Conservation (phyloP, 2,888 invertebrate species). For the Serrognathus titanus region DNA sequence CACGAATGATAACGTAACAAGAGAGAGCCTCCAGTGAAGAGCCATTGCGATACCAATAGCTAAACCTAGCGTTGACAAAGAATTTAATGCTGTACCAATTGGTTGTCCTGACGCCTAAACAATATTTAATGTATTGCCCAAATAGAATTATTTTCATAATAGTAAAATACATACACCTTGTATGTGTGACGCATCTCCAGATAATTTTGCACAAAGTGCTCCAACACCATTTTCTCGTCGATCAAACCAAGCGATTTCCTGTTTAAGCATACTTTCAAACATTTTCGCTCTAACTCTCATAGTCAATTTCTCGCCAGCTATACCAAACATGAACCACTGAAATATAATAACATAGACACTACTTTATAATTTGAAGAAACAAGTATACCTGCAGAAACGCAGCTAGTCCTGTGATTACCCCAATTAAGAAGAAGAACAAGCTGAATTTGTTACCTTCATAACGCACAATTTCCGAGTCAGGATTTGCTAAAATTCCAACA, state of each 20-base stretch:
- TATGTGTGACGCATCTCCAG: conserved; percentile 73
- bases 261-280: conserved; percentile 66
- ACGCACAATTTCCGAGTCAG: conserved; percentile 52
- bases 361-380: conserved; percentile 5
- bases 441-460: conserved; percentile 59
- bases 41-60: conserved; percentile 24
- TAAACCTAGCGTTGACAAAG: conserved; percentile 23
- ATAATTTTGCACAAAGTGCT: conserved; percentile 68
- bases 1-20: conserved; percentile 24
- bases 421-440: conserved; percentile 64
- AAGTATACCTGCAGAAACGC: conserved; percentile 63
- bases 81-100: conserved; percentile 25
- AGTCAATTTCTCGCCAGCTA: conserved; percentile 76
- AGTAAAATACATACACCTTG: conserved; percentile 64
- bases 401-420: conserved; percentile 60
- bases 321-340: conserved; percentile 16
- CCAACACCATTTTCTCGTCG: conserved; percentile 70
- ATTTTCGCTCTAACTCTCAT: conserved; percentile 64
- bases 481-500: conserved; percentile 56
- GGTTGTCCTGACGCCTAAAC: conserved; percentile 28
- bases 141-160: not conserved
- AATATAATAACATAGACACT: not conserved
- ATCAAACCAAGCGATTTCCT: conserved; percentile 75
- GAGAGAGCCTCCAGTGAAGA: conserved; percentile 25
- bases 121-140: not conserved